phyloP scores from a whole-genome alignment of 2,113 vertebrate genomes.

The Odobenus rosmarus region DNA sequence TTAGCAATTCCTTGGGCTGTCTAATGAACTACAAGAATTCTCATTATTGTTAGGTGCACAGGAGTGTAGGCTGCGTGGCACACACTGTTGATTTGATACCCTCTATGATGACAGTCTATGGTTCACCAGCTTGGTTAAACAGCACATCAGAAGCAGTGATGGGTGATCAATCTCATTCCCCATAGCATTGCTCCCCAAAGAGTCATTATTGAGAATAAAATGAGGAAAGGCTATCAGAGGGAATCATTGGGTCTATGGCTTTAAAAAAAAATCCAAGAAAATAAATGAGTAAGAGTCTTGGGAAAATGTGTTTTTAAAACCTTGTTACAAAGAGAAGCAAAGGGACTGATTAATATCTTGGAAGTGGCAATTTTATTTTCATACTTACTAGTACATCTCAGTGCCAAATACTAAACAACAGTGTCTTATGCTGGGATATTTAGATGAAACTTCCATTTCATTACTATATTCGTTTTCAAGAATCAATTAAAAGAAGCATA shows the following conservation, averaged over 20 bases:
- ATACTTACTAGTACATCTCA: neutral
- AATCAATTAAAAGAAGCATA: conserved; percentile 13
- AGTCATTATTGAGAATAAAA: conserved; percentile 85
- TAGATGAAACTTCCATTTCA: neutral
- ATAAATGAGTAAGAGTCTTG: neutral
- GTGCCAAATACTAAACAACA: neutral
- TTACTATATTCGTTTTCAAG: neutral
- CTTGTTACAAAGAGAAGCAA: neutral
- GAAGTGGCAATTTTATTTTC: conserved; percentile 15
- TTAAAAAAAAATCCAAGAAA: conserved; percentile 52
- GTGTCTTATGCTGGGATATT: neutral
- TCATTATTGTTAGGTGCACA: conserved; percentile 78
- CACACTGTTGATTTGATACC: conserved; percentile 85
- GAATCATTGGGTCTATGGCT: conserved; percentile 72
- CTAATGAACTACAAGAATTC: conserved; percentile 82
- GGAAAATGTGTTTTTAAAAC: conserved; percentile 39
- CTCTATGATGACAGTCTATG: conserved; percentile 85
- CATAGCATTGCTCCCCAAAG: conserved; percentile 84
- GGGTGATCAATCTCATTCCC: conserved; percentile 88
- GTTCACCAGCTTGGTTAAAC: conserved; percentile 87
- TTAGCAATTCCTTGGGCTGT: conserved; percentile 77
- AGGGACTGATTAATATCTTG: neutral
- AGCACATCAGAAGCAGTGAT: conserved; percentile 86
- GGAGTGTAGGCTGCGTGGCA: conserved; percentile 76
- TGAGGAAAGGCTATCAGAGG: conserved; percentile 79